Evolutionary conservation across 2,797 vertebrate genomes (phyloP).

Genomic region (Xenopus petersii): DNA sequence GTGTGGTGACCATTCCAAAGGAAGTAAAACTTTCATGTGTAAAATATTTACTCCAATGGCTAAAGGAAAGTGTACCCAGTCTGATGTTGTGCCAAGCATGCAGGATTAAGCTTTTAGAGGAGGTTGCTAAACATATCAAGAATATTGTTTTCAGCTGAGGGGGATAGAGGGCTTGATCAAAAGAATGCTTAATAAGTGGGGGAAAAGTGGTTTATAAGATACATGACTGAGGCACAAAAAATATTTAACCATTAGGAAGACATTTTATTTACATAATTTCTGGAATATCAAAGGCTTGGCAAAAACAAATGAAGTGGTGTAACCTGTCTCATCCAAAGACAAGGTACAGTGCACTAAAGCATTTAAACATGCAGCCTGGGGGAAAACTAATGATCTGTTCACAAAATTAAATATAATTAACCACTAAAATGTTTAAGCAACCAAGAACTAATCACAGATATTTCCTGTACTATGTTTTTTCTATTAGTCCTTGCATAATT

Average conservation of each 20-base stretch:
- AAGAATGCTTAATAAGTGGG: constrained; percentile 50
- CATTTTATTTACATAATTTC: constrained; percentile 30
- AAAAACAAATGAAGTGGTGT: constrained; percentile 3
- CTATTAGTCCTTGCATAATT: constrained; percentile 7
- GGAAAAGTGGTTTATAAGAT: constrained; percentile 31
- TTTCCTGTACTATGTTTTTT: constrained; percentile 3
- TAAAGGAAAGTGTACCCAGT: constrained; percentile 61
- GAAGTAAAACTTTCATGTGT: constrained; percentile 55
- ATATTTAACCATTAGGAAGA: constrained; percentile 29
- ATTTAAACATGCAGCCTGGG: background rate
- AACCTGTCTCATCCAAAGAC: constrained; percentile 15
- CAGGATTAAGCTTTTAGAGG: constrained; percentile 58
- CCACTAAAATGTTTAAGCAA: constrained; percentile 6
- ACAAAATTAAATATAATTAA: constrained; percentile 23
- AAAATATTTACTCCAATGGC: constrained; percentile 62
- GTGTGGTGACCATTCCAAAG: constrained; percentile 60
- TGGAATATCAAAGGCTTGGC: constrained; percentile 25
- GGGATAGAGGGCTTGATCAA: constrained; percentile 51
- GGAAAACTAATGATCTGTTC: constrained; percentile 4
- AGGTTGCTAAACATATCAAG: constrained; percentile 56
- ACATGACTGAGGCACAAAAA: constrained; percentile 15
- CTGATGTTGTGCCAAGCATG: constrained; percentile 65
- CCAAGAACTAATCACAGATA: background rate
- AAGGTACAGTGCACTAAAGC: constrained; percentile 12
- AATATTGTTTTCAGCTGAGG: constrained; percentile 61